Base-by-base conservation (phyloP, 2,888 invertebrate genomes). In the Lathronympha strigana region DNA sequence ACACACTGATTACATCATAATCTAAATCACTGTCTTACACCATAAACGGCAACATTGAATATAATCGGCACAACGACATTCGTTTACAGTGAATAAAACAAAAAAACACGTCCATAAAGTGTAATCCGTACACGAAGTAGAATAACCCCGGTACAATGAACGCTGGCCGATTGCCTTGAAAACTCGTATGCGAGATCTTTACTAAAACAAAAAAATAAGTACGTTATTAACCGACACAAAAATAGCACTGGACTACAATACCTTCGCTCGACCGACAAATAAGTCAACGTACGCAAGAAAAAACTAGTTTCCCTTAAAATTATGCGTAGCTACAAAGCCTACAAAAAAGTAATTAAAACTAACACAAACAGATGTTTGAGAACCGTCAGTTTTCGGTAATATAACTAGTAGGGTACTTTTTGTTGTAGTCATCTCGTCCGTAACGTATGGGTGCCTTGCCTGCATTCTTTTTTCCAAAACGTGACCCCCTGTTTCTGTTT, bases 371-470 rank as follows among this genome's bases (percentile, higher is more conserved):
- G 73, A 77, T 80, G 77, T 85, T 90, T 90, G 90, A 79, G 90
- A 89, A 84, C 78, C 87, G 71, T 62, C 71, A 71, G 70, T 68
- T 76, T 68, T 74, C 73, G 74, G 74, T 71, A 66, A 83, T 77
- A 86, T 86, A 88, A 88, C 88, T 90, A 91, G 90, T 88, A 88
- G 90, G 90, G 89, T 89, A 85, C 86, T 86, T 91, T 92, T 92
- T 90, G 90, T 90, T 86, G 82, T 82, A 87, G 84, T 86, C 89
- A 89, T 92, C 90, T 91, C 90, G 82, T 76, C 83, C 82, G 89
- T 87, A 89, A 85, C 87, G 90, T 88, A 90, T 88, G 89, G 88
- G 88, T 85, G 88, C 87, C 83, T 83, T 82, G 87, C 84, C 84
- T 86, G 86, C 85, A 81, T 81, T 79, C 80, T 83, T 86, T 87